Conservation (phyloP, 2,113 vertebrate genomes). For the Vimba vimba region DNA sequence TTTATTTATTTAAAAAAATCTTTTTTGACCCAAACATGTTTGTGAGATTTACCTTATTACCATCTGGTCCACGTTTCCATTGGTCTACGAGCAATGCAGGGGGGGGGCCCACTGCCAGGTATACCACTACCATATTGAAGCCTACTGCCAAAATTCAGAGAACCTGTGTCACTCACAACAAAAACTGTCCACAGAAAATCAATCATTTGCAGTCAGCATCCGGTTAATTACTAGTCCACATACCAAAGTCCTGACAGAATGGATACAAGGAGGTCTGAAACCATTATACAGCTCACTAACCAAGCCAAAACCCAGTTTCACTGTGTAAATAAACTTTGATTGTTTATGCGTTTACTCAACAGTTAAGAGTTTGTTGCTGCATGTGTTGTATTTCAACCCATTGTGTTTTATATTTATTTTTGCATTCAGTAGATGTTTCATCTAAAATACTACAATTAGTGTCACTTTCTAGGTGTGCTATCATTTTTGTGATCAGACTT, state of each 20-base stretch:
- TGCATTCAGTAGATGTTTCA: not conserved
- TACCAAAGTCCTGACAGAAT: slow-evolving; percentile 33
- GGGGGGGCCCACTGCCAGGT: not conserved
- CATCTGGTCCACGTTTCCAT: not conserved
- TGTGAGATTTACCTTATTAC: not conserved
- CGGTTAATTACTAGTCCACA: slow-evolving; percentile 19
- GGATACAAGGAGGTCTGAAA: slow-evolving; percentile 26
- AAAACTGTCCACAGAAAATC: slow-evolving; percentile 51
- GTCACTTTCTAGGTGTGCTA: not conserved
- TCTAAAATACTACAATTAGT: slow-evolving; percentile 8
- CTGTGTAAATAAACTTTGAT: slow-evolving; percentile 28
- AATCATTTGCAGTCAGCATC: slow-evolving; percentile 40
- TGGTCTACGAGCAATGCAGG: not conserved
- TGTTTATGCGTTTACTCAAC: slow-evolving; percentile 29
- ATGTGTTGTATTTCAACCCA: not conserved
- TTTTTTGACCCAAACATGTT: not conserved
- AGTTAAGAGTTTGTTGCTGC: not conserved
- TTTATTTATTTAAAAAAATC: too few species aligned
- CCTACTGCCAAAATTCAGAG: not conserved
- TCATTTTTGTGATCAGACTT: not conserved
- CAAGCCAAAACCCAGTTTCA: slow-evolving; percentile 9
- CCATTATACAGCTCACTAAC: slow-evolving; percentile 26
- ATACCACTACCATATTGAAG: not conserved
- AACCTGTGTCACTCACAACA: slow-evolving; percentile 44
- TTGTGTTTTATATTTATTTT: not conserved